Evolutionary conservation across 2,888 invertebrate species (phyloP), one percentile per base, ranked within the genome.

Genomic region (Cerceris ruficornis): DNA sequence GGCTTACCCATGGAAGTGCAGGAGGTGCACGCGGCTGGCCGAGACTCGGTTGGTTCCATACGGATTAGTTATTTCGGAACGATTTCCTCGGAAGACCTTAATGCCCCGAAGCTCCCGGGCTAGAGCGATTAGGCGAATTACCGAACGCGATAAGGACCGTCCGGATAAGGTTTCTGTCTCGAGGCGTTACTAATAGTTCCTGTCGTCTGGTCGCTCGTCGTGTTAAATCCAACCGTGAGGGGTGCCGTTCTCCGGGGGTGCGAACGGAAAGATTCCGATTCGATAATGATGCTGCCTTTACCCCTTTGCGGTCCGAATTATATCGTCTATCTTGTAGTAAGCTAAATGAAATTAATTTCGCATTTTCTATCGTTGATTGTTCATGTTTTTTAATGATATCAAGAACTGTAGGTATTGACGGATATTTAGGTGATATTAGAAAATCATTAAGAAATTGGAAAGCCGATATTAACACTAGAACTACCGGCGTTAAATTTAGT

Each of bases 111-210:
- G 83, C 79, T 83, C 75, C 28, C 80, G 65, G 74, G 78, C 71
- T 77, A 50, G 69, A 54, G 60, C 77, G 82, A 79, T 86, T 82
- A 84, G 80, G 78, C 79, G 85, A 86, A 84, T 84, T 86, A 81
- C 81, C 65, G 75, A 84, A 84, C 84, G 70, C 82, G 86, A 85
- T 85, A 85, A 85, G 77, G 79, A 75, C 58, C 64, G 65, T 77
- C 66, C 68, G 71, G 78, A 78, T 78, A 81, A 78, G 74, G 67
- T 81, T 81, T 81, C 69, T 61, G 41, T 60, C 71, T 66, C 69
- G 66, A 62, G 66, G 66, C 74, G 71, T 81, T 64, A 71, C 52
- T 75, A 81, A 81, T 67, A 67, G 78, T 80, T 81, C 71, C 66
- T 59, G 70, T 75, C 78, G 67, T 59, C 71, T 71, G 49, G 43